A percentile compares a stretch with the other conserved stretches of the same genome.
Conservation (phyloP, 2,888 invertebrate species). For the Ennomos erosarius region DNA sequence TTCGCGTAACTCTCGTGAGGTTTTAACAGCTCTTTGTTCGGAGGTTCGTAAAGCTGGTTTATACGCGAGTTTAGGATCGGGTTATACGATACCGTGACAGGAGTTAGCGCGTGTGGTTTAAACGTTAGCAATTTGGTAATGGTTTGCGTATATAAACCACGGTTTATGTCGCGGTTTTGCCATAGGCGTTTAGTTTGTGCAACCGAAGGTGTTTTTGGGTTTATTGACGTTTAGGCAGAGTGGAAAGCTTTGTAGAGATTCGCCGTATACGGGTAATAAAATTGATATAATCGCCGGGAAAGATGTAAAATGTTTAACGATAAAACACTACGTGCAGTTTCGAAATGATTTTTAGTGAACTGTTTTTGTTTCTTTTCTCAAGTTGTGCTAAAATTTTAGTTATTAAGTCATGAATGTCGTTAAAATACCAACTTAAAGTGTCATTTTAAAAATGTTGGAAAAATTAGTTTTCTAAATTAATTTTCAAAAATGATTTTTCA, state of each 20-base stretch:
- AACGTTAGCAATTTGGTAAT: constrained; percentile 73
- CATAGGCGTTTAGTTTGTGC: constrained; percentile 74
- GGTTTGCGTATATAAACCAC: constrained; percentile 65
- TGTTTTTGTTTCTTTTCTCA: constrained; percentile 40
- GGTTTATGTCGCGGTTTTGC: constrained; percentile 79
- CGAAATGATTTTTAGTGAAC: constrained; percentile 38
- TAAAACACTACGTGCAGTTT: constrained; percentile 25
- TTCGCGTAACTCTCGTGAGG: constrained; percentile 56
- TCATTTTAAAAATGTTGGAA: too few relatives aligned
- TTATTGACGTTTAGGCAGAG: constrained; percentile 76
- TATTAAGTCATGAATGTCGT: too few relatives aligned
- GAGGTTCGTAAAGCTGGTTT: constrained; percentile 69
- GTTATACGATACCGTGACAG: constrained; percentile 63
- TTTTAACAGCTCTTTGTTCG: constrained; percentile 81
- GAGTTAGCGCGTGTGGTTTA: constrained; percentile 76
- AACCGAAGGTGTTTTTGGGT: constrained; percentile 79
- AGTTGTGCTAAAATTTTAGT: too few relatives aligned
- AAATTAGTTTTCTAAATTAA: too few relatives aligned
- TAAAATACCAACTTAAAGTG: too few relatives aligned
- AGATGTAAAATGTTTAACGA: constrained; percentile 40
- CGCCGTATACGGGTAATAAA: constrained; percentile 66
- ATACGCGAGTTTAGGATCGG: constrained; percentile 66
- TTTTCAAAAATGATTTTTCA: too few relatives aligned
- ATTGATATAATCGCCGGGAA: constrained; percentile 53
- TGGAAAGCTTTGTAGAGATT: constrained; percentile 77